Base-by-base conservation (phyloP, 2,888 invertebrate genomes). In the Cerastis rubricosa region DNA sequence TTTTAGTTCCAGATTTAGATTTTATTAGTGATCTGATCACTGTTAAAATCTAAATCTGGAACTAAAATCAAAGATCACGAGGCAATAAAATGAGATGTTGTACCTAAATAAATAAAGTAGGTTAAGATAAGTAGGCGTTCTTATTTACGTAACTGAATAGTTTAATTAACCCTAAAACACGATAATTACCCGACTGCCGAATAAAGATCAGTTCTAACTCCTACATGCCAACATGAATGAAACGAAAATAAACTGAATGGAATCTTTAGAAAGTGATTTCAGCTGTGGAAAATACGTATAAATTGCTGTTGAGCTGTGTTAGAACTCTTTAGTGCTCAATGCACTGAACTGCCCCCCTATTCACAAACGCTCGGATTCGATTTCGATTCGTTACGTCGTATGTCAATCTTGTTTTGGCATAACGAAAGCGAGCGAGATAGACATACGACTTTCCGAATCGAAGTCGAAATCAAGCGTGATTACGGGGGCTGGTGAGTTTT, bases 241-340 rank as follows among this genome's bases (percentile, higher is more conserved):
- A 67, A 25, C 7, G 29, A 65, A 81, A 81, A 71, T 71, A 71
- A 69, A 71, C 65, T 59, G 5, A 6, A 35, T 54, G 29, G 25
- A 65, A 79, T 79, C 67, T 63, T 25, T 54, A 22, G 25, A 74
- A 74, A 67, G 14, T 63, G 22, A 63, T 57, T 79, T 70, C 11
- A 70, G 54, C 29, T 43, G 71, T 57, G 29, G 7, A 77, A 29
- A 49, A n/a, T 47, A 49, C n/a, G 47, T 43, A 69, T 54, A 69
- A 57, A 54, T 54, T 63, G 22, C 57, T 77, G 14, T 49, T 17
- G 51, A 64, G 51, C 19, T 14, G 9, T n/a, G 71, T 67, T 59
- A 8, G 12, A 47, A 17, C 4, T 47, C 45, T 47, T 22, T 54
- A 17, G 35, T 35, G 35, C 35, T 35, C 35, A 35, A 35, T 35